Evolutionary conservation across 2,888 invertebrate species (phyloP).

Genomic region (Rhyacophila evoluta): DNA sequence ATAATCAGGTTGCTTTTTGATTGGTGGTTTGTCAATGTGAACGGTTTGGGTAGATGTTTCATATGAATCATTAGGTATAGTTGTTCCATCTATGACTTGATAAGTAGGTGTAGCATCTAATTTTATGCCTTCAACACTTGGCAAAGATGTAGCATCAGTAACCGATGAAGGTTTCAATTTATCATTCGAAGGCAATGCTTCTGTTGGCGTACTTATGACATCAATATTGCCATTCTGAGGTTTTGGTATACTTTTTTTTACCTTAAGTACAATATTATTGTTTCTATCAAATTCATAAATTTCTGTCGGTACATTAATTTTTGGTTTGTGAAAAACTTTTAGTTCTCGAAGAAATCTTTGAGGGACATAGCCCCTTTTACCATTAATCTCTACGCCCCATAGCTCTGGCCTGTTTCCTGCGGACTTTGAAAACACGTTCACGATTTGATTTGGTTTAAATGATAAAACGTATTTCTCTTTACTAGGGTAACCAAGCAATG

Average conservation of each 20-base stretch:
- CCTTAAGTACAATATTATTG: constrained; percentile 50
- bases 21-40: neutral
- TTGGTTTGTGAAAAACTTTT: constrained; percentile 66
- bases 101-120: neutral
- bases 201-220: constrained; percentile 56
- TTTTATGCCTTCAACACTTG: neutral
- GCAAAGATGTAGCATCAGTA: neutral
- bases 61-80: constrained; percentile 55
- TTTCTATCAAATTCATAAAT: constrained; percentile 56
- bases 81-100: constrained; percentile 74
- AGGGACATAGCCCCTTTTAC: constrained; percentile 77
- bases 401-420: constrained; percentile 72
- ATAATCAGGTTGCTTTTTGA: neutral
- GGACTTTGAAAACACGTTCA: constrained; percentile 78
- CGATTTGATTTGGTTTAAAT: constrained; percentile 70
- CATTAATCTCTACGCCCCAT: constrained; percentile 79
- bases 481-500: constrained; percentile 70
- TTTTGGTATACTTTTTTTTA: constrained; percentile 39
- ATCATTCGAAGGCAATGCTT: constrained; percentile 57
- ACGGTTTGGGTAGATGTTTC: neutral
- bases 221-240: constrained; percentile 1
- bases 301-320: constrained; percentile 64
- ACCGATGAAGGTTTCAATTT: constrained; percentile 28
- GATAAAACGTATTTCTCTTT: constrained; percentile 72
- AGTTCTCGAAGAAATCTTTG: constrained; percentile 72